Conservation (phyloP, 2,888 invertebrate species). For the Odontocolon sp. region DNA sequence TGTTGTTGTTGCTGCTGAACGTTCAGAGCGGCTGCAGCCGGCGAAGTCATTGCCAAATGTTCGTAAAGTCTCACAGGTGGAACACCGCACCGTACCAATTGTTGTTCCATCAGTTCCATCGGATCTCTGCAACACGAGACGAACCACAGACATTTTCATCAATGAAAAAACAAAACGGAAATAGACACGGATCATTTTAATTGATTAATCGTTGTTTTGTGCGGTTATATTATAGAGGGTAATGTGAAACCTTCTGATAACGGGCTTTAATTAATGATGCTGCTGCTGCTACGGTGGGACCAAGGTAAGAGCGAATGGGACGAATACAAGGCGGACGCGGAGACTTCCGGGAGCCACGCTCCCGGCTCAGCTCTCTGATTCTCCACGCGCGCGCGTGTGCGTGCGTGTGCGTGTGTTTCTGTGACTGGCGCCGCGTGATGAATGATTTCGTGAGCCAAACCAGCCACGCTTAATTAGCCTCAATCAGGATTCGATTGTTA, state of each 20-base stretch:
- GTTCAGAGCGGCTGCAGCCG: constrained; percentile 68
- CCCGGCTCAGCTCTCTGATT: background rate
- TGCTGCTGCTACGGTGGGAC: background rate
- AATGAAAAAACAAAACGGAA: background rate
- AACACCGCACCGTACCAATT: constrained; percentile 78
- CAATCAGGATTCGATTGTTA: constrained; percentile 76
- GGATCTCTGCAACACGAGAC: constrained; percentile 74
- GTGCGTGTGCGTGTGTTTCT: constrained; percentile 5
- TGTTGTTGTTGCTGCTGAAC: constrained; percentile 68
- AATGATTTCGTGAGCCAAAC: constrained; percentile 73
- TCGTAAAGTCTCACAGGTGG: constrained; percentile 78
- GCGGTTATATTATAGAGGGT: constrained; percentile 19
- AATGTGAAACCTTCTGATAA: constrained; percentile 40
- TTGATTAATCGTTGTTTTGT: background rate
- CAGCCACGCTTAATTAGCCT: constrained; percentile 76
- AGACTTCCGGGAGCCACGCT: constrained; percentile 48
- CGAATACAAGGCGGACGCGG: no score
- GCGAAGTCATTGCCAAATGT: constrained; percentile 75
- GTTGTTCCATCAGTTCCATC: constrained; percentile 80
- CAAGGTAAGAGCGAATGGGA: no score
- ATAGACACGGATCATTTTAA: no score
- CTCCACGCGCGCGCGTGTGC: background rate
- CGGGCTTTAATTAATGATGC: constrained; percentile 51
- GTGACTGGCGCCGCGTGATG: constrained; percentile 66
- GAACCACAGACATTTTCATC: no score